Conservation (phyloP, 2,888 invertebrate species). For the Alitta virens region DNA sequence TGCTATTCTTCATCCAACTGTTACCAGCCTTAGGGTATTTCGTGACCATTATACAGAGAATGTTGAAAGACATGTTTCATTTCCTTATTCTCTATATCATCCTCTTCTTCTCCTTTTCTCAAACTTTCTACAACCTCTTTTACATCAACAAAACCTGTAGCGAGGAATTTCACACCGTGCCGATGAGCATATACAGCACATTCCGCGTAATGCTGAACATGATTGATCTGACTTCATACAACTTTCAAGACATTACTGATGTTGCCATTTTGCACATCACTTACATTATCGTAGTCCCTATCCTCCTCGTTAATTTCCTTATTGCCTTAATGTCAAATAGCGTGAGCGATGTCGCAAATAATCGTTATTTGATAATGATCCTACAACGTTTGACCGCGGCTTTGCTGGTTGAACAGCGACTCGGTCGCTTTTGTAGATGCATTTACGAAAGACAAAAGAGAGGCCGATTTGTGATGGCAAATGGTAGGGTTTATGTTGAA, state of each 20-base stretch:
- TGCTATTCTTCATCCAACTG: constrained; percentile 20
- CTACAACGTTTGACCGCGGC: constrained; percentile 15
- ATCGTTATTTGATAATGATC: constrained; percentile 16
- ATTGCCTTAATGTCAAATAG: constrained; percentile 22
- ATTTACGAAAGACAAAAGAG: constrained; percentile 4
- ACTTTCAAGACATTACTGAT: background rate
- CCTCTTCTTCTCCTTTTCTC: constrained; percentile 17
- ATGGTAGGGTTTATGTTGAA: constrained; percentile 12
- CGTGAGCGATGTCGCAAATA: constrained; percentile 16
- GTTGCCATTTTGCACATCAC: constrained; percentile 18
- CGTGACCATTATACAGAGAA: constrained; percentile 18
- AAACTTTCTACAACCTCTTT: constrained; percentile 17
- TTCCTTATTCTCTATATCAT: constrained; percentile 17
- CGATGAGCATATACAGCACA: constrained; percentile 16
- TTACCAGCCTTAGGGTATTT: constrained; percentile 18
- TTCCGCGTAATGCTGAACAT: constrained; percentile 20
- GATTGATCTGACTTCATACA: constrained; percentile 16
- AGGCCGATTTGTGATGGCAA: background rate
- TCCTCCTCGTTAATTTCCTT: constrained; percentile 23
- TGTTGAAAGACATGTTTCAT: constrained; percentile 22
- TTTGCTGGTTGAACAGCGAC: constrained; percentile 11
- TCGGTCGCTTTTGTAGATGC: background rate
- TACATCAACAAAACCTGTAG: constrained; percentile 10
- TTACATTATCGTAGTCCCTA: constrained; percentile 19
- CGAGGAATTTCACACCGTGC: background rate